A percentile compares a stretch with the other conserved stretches of the same genome.
These are phyloP conservation scores for Meandrina meandrites DNA, from an alignment of 92 coral and sea anemone genomes.

Conservation along the genomic window DNA sequence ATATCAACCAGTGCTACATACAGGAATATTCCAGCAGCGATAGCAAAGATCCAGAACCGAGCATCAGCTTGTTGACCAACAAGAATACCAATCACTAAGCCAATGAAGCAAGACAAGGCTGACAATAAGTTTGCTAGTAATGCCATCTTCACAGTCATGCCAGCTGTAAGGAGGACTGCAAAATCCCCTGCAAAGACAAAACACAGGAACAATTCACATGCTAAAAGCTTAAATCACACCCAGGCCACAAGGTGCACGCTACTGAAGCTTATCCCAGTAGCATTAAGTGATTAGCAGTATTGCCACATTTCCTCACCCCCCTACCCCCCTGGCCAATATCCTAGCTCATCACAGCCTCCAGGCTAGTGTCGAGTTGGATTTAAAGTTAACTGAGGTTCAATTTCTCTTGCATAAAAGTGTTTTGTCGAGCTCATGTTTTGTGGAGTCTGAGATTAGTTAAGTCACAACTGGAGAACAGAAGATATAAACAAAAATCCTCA, in stretches of 20 bases:
- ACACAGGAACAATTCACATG: not conserved
- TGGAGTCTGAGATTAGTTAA: too few species aligned
- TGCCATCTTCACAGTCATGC: constrained; percentile 91
- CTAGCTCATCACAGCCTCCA: too few species aligned
- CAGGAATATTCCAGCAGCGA: constrained; percentile 93
- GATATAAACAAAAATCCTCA: too few species aligned
- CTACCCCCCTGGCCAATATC: too few species aligned
- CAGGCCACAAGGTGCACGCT: not conserved
- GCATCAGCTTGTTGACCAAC: constrained; percentile 77
- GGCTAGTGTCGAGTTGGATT: too few species aligned
- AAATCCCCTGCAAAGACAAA: constrained; percentile 77
- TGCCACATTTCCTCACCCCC: too few species aligned
- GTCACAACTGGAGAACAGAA: too few species aligned
- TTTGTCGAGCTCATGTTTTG: too few species aligned
- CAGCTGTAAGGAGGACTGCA: constrained; percentile 89
- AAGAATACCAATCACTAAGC: constrained; percentile 76
- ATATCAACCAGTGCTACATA: constrained; percentile 96
- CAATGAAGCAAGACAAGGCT: constrained; percentile 88
- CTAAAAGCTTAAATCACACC: not conserved
- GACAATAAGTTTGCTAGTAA: constrained; percentile 88
- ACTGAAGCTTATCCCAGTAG: not conserved
- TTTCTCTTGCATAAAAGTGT: too few species aligned
- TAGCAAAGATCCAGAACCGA: constrained; percentile 92
- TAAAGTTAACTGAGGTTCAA: too few species aligned
- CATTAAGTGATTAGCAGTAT: too few species aligned